Conservation (phyloP, 2,113 vertebrate species). For the Gallinago jamesoni region DNA sequence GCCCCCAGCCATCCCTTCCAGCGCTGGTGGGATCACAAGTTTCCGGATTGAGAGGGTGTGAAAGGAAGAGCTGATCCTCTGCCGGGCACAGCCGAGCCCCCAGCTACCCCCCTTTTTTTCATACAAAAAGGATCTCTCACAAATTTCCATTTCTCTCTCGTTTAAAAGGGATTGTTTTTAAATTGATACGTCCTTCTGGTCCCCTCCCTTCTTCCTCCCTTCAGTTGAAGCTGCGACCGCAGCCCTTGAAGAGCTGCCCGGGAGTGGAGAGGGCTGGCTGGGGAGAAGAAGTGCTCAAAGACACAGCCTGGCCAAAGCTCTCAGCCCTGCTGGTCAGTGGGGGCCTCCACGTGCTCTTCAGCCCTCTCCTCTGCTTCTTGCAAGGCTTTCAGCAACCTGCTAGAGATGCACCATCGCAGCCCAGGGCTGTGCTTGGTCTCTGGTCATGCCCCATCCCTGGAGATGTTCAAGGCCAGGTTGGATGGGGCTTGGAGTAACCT, state of each 20-base stretch:
- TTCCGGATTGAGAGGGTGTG: constrained; percentile 43
- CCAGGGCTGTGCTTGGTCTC: not conserved
- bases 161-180: constrained; percentile 33
- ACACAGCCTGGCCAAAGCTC: not conserved
- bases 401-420: not conserved
- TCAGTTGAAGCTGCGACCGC: not conserved
- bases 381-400: fast-evolving
- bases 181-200: not conserved
- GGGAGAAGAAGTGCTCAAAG: constrained; percentile 3
- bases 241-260: not conserved
- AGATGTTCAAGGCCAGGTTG: too few species aligned
- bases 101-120: not conserved
- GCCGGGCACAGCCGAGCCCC: not conserved
- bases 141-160: constrained; percentile 5
- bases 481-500: too few species aligned
- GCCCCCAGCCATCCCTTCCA: not conserved
- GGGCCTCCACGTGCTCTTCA: not conserved
- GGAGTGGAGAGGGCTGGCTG: not conserved
- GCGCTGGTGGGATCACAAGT: constrained; percentile 1
- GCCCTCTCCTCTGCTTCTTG: not conserved
- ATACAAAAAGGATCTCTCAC: not conserved
- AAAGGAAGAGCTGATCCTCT: constrained; percentile 51
- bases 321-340: not conserved
- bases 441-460: not conserved
- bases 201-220: constrained; percentile 3